Evolutionary conservation across 2,797 vertebrate genomes (phyloP).

Genomic region (Lerista edwardsae): DNA sequence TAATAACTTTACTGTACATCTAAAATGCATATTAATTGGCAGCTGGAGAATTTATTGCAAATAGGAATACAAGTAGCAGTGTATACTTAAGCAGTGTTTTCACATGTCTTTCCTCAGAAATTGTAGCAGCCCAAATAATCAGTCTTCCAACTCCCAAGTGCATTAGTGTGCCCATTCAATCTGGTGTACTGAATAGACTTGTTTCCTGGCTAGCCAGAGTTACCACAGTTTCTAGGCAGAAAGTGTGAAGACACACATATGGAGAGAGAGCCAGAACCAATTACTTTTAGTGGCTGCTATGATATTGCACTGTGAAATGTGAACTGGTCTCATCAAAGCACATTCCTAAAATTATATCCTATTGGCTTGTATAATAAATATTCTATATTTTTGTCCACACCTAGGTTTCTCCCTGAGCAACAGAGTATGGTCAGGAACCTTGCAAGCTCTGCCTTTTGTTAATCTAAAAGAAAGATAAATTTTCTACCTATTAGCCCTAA

Average conservation of each 20-base stretch:
- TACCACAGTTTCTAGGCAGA: neutral
- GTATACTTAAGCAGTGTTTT: neutral
- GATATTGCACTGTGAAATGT: neutral
- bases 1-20: neutral
- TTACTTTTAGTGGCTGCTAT: neutral
- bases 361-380: neutral
- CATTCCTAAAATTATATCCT: neutral
- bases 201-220: neutral
- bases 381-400: neutral
- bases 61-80: neutral
- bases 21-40: conserved; percentile 2
- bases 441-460: neutral
- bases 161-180: neutral
- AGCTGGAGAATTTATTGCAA: neutral
- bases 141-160: neutral
- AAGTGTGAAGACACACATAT: neutral
- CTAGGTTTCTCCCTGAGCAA: neutral
- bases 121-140: neutral
- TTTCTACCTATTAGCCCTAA: too few species aligned
- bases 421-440: neutral
- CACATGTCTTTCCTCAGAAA: neutral
- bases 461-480: neutral
- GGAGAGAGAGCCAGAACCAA: neutral
- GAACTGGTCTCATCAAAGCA: neutral
- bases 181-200: neutral